A percentile compares a stretch with the other conserved stretches of the same genome.
These are phyloP conservation scores for Brachypterus glaber DNA, from an alignment of 2,888 invertebrate species.

Conservation along the genomic window DNA sequence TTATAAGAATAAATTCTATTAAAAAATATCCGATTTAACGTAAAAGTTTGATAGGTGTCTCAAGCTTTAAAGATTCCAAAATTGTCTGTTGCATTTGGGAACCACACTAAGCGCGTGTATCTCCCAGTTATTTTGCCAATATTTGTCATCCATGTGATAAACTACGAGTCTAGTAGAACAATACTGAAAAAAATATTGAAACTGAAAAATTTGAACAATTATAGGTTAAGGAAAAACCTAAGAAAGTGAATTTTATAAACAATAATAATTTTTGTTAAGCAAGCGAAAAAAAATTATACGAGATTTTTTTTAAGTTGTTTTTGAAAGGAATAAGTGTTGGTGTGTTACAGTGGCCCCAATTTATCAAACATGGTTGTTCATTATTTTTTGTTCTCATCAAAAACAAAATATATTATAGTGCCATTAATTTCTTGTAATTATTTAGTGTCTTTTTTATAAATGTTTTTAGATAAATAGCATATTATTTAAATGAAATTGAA, in stretches of 20 bases:
- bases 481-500: conserved; percentile 31
- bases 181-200: conserved; percentile 22
- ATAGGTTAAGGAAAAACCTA: conserved; percentile 27
- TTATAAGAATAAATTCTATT: no score
- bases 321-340: conserved; percentile 33
- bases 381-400: conserved; percentile 28
- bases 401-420: conserved; percentile 38
- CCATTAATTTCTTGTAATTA: conserved; percentile 43
- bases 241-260: conserved; percentile 10
- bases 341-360: no score
- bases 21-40: no score
- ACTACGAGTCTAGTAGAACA: conserved; percentile 36
- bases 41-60: no score
- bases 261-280: conserved; percentile 14
- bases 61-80: no score
- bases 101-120: no score
- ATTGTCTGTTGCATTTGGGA: no score
- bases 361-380: no score
- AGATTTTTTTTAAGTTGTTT: conserved; percentile 30
- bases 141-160: conserved; percentile 42
- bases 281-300: conserved; percentile 24
- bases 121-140: no score
- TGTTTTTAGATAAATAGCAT: conserved; percentile 42
- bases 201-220: conserved; percentile 32
- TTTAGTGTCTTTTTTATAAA: conserved; percentile 43